Evolutionary conservation across 2,113 vertebrate genomes (phyloP), one percentile per base, ranked within the genome.

Genomic region (Poecilia latipinna): DNA sequence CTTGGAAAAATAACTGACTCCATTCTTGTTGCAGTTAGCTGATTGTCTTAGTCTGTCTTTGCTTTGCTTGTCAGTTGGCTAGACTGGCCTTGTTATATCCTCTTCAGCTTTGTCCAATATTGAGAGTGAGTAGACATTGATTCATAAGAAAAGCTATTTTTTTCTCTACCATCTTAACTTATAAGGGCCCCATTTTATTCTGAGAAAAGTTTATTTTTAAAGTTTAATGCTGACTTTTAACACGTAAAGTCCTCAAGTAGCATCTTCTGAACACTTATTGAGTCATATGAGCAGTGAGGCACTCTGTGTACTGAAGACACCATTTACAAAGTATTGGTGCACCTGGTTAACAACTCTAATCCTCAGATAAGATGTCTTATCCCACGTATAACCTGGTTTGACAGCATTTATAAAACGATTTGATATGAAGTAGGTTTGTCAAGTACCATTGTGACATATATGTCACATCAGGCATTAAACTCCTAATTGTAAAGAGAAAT

Each of bases 201-300:
- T 12, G 26, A 61, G 37, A 62, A 62, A 72, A 62, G 29, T 63
- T 44, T 39, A n/a, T 48, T 32, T 31, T 72, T 63, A 15, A 51
- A 19, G 17, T 51, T 72, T 44, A 15, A 63, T 28, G 19, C n/a
- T 48, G 19, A 32, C 37, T 72, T 48, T 72, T 26, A 62, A 24
- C 37, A 63, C 28, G 63, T 48, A 29, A 31, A 44, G 70, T 48
- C 37, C 28, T 11, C 3, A 63, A 32, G 32, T 8, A 32, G 17
- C 24, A 61, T 61, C 31, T 19, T 37, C 24, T 1, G 26, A 72
- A 48, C 33, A 39, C 4, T 26, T 2, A 28, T 28, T 28, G 28
- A 28, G 28, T 28, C 28, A 28, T 28, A 28, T 28, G 61, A 72
- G 26, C 28, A 29, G 60, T 26, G n/a, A 28, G 10, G 60, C 11